phyloP scores from a whole-genome alignment of 2,888 invertebrate genomes.

The Drosophila niveifrons region DNA sequence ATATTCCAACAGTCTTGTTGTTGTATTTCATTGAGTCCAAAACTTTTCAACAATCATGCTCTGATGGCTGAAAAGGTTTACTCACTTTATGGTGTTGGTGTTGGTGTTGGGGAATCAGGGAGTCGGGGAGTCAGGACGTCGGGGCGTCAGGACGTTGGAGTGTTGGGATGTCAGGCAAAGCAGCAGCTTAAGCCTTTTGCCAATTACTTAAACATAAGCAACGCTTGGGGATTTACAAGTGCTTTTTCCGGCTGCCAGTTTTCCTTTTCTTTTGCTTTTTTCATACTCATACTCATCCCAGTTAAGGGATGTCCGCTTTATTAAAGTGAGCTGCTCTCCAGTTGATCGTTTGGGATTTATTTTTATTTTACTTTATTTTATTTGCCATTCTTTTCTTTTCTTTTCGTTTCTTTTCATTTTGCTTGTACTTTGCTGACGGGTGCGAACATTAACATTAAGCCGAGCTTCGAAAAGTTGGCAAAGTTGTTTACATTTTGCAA shows the following conservation, averaged over 20 bases:
- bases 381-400: conserved; percentile 1
- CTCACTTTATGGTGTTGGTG: conserved; percentile 6
- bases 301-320: conserved; percentile 38
- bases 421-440: conserved; percentile 17
- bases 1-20: not conserved
- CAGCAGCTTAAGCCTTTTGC: conserved; percentile 69
- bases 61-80: conserved; percentile 42
- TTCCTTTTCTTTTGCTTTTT: conserved; percentile 14
- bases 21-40: conserved; percentile 6
- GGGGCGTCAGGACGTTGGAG: conserved; percentile 1
- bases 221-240: conserved; percentile 72
- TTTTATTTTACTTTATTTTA: conserved; percentile 28
- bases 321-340: conserved; percentile 31
- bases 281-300: conserved; percentile 21
- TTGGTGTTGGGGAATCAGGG: conserved; percentile 4
- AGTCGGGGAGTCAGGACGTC: conserved; percentile 5
- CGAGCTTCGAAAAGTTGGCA: conserved; percentile 25
- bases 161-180: conserved; percentile 25
- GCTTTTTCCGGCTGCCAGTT: conserved; percentile 49
- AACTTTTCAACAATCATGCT: conserved; percentile 42
- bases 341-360: conserved; percentile 53
- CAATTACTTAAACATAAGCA: conserved; percentile 80
- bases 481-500: conserved; percentile 37
- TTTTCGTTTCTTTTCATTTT: not conserved
- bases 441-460: conserved; percentile 54